Evolutionary conservation across 2,797 vertebrate species (phyloP), one percentile per base, ranked within the genome.

Genomic region (Leptatherina wallacei): DNA sequence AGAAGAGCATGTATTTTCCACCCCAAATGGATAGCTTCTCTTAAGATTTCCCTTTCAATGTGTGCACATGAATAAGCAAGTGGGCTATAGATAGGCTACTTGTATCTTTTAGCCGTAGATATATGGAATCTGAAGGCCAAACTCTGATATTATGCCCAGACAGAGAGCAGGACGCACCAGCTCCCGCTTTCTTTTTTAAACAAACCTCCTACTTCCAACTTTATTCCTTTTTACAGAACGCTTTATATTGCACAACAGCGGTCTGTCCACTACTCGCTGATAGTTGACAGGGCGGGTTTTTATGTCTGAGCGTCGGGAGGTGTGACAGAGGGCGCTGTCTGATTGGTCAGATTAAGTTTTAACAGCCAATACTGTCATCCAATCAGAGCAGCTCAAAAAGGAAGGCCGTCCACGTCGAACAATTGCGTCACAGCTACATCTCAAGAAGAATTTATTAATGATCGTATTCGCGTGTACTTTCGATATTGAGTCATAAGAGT

Each of bases 291-390:
- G 91, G 87, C 82, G 88, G 81, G 66, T 11, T 65, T 59, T 70
- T 67, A 18, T 59, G 0, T 0, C 0, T 44, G 66, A 83, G 88
- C 92, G 93, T 94, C 63, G 85, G 93, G 93, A 89, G 94, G 94
- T 95, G 94, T 95, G 94, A 93, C 92, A 77, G 33, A 80, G 36
- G 8, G 11, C 13, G 30, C 27, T 2, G 0, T 55, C 62, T 78
- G 66, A 94, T 94, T 94, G 93, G 93, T 32, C 64, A 1, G 1
- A 1, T 12, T 0, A 0, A n/a, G 2, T 11, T 64, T 81, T 87
- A 71, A 94, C 85, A 73, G 91, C 71, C 93, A 92, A 30, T 51
- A 0, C 0, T 0, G n/a, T 0, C 33, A n/a, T 40, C 93, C 83
- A 93, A 92, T 90, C 81, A 73, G 66, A 44, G 65, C 51, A 1